A percentile compares a stretch with the other conserved stretches of the same genome.
These are phyloP conservation scores for Phyllotreta cruciferae DNA, from an alignment of 2,888 invertebrate genomes.

Conservation along the genomic window DNA sequence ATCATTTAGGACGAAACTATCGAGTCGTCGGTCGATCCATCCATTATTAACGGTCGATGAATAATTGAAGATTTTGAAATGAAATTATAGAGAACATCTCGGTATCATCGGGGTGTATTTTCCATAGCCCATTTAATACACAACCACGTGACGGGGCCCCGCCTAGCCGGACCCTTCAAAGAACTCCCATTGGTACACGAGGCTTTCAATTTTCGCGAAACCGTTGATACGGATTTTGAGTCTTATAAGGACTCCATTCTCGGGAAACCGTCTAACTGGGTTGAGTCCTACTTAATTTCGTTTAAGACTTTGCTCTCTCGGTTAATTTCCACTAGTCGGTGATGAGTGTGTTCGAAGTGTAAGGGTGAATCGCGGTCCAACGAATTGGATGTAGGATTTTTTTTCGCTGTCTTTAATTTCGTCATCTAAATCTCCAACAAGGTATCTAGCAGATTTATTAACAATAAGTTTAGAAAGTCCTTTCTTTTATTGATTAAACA, in stretches of 20 bases:
- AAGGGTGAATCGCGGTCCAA: not conserved
- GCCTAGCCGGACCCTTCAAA: conserved; percentile 28
- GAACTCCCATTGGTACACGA: conserved; percentile 47
- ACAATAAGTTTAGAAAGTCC: too few species aligned
- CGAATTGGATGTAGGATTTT: conserved; percentile 16
- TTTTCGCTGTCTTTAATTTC: not conserved
- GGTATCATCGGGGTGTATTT: conserved; percentile 35
- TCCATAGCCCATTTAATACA: conserved; percentile 21
- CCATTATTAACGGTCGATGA: conserved; percentile 36
- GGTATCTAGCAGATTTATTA: conserved; percentile 1
- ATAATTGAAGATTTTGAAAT: conserved; percentile 39
- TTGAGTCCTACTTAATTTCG: conserved; percentile 20
- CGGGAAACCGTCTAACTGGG: conserved; percentile 4
- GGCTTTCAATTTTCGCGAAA: conserved; percentile 28
- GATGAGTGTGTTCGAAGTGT: conserved; percentile 13
- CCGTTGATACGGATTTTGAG: conserved; percentile 19
- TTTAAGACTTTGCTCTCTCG: conserved; percentile 8
- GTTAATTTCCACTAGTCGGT: conserved; percentile 9
- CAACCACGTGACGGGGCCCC: conserved; percentile 35
- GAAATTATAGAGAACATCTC: conserved; percentile 42
- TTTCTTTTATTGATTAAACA: too few species aligned
- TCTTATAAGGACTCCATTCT: conserved; percentile 19
- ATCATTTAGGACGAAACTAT: conserved; percentile 36
- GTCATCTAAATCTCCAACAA: conserved; percentile 5
- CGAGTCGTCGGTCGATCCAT: conserved; percentile 37